Conservation (phyloP, 2,113 vertebrate genomes). For the Rhinichthys klamathensis region DNA sequence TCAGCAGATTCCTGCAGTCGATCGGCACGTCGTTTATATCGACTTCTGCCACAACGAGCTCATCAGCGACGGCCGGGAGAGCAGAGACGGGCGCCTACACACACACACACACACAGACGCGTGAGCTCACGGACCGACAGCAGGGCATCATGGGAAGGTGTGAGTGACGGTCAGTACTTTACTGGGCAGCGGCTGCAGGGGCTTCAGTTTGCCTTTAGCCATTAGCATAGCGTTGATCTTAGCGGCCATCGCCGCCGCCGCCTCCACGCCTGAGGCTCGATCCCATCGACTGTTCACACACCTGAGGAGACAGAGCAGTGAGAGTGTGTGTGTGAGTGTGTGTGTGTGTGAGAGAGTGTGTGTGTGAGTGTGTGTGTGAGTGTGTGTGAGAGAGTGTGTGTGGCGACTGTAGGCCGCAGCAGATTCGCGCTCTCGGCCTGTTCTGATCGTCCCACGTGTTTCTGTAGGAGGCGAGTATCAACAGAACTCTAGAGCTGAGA, state of each 20-base stretch:
- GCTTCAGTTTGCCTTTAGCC: slow-evolving; percentile 95
- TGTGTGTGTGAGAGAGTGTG: too few relatives aligned
- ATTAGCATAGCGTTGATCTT: slow-evolving; percentile 97
- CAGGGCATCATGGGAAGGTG: neutral
- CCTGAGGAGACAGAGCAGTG: too few relatives aligned
- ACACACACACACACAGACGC: slow-evolving; percentile 9
- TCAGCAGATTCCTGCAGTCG: slow-evolving; percentile 91
- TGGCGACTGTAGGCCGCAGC: slow-evolving; percentile 76
- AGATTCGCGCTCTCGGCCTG: slow-evolving; percentile 63
- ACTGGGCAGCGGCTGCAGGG: slow-evolving; percentile 75
- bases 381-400: slow-evolving; percentile 69
- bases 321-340: too few relatives aligned
- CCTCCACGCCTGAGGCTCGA: slow-evolving; percentile 80
- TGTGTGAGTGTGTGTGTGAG: neutral
- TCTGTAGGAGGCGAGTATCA: slow-evolving; percentile 85
- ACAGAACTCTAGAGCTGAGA: slow-evolving; percentile 66
- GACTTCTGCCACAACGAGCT: slow-evolving; percentile 92
- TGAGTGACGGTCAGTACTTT: slow-evolving; percentile 65
- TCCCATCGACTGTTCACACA: too few relatives aligned
- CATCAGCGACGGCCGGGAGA: slow-evolving; percentile 69
- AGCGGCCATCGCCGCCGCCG: slow-evolving; percentile 91
- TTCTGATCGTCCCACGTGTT: slow-evolving; percentile 72
- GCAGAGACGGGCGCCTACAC: slow-evolving; percentile 56
- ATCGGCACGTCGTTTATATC: slow-evolving; percentile 96
- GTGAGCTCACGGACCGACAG: neutral